Evolutionary conservation across 2,113 vertebrate species (phyloP).

Genomic region (Strix aluco): DNA sequence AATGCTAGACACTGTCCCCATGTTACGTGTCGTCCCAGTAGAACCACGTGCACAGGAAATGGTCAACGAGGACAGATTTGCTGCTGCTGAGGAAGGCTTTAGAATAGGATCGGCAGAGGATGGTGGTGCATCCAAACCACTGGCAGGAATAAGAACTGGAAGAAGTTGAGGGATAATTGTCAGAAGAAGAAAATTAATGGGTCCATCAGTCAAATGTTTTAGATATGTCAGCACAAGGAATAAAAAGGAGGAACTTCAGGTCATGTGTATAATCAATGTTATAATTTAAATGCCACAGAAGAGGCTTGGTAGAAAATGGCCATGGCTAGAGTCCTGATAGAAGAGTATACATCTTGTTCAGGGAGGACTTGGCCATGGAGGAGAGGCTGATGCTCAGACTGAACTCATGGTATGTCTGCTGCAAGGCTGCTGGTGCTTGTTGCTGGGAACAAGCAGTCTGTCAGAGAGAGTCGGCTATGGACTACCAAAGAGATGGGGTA

Average conservation of each 20-base stretch:
- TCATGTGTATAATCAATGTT: background rate
- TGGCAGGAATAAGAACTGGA: background rate
- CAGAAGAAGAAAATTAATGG: background rate
- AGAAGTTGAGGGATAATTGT: background rate
- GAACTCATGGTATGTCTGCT: background rate
- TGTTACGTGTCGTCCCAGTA: background rate
- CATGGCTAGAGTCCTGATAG: background rate
- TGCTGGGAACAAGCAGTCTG: background rate
- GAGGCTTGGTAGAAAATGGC: background rate
- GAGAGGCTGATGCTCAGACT: background rate
- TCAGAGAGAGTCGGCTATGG: background rate
- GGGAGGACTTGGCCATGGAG: background rate
- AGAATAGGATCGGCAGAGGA: background rate
- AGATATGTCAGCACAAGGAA: background rate
- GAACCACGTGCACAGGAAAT: background rate
- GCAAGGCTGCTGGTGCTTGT: background rate
- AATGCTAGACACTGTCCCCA: fast-evolving
- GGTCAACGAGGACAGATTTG: background rate
- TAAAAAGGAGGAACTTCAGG: background rate
- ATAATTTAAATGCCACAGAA: background rate
- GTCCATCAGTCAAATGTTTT: background rate
- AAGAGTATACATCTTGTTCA: background rate
- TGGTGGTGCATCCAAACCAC: background rate
- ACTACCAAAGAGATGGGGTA: background rate
- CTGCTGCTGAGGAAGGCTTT: background rate